Conservation (phyloP, 1,140 invertebrate genomes). For the Bombus confusus region DNA sequence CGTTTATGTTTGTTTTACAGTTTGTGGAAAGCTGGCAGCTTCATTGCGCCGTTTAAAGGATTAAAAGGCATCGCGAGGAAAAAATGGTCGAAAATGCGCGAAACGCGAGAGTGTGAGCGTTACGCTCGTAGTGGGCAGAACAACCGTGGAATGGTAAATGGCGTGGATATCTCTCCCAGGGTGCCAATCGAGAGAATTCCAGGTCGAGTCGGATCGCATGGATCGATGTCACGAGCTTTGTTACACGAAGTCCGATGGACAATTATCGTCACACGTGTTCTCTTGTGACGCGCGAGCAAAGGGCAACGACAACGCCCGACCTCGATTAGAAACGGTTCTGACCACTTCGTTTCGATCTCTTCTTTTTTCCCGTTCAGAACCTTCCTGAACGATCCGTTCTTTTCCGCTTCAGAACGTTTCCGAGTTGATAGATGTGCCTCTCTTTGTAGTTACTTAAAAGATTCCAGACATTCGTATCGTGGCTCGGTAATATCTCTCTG, state of each 20-base stretch:
- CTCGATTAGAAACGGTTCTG: constrained; percentile 2
- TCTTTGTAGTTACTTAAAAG: too few species aligned
- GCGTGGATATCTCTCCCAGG: constrained; percentile 62
- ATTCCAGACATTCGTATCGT: too few species aligned
- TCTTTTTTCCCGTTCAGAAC: background rate
- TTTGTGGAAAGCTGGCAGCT: background rate
- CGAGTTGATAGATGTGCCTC: too few species aligned
- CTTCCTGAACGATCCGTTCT: too few species aligned
- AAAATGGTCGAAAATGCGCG: too few species aligned
- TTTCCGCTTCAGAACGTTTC: background rate
- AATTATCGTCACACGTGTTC: constrained; percentile 51
- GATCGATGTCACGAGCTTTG: constrained; percentile 65
- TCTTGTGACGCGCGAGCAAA: constrained; percentile 6
- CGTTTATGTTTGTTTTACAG: too few species aligned
- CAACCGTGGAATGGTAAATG: constrained; percentile 56
- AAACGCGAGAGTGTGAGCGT: background rate
- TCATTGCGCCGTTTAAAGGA: background rate
- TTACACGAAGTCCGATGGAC: constrained; percentile 30
- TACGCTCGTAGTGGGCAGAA: background rate
- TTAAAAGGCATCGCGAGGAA: background rate
- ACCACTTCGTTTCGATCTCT: background rate
- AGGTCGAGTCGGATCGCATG: constrained; percentile 43
- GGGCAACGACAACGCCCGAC: background rate
- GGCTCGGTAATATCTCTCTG: too few species aligned
- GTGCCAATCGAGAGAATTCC: constrained; percentile 66